Conservation (phyloP, 2,888 invertebrate genomes). For the Metellina segmentata region DNA sequence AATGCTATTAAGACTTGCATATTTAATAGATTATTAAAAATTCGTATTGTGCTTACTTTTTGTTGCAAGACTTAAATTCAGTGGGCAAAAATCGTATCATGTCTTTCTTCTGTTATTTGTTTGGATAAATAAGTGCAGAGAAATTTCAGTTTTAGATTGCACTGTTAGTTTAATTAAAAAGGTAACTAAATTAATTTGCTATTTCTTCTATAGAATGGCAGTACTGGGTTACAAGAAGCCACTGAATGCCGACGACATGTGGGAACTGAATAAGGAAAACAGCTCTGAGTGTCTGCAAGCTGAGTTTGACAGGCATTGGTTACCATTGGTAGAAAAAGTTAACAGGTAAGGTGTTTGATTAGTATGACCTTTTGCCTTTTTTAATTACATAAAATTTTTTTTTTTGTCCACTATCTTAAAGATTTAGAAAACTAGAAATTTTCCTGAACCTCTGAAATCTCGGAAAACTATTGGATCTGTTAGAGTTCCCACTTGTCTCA, state of each 20-base stretch:
- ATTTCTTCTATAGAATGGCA: constrained; percentile 79
- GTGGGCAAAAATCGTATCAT: too few species aligned
- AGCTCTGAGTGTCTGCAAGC: constrained; percentile 79
- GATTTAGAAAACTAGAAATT: background rate
- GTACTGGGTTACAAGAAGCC: constrained; percentile 81
- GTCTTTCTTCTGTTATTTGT: background rate
- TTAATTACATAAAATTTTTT: background rate
- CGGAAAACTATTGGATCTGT: too few species aligned
- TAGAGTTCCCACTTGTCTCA: too few species aligned
- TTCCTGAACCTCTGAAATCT: too few species aligned
- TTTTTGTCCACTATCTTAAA: background rate
- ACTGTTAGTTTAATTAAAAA: background rate
- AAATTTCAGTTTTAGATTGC: background rate
- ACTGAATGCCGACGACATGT: constrained; percentile 80
- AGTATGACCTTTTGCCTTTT: background rate
- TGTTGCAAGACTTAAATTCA: too few species aligned
- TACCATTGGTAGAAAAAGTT: constrained; percentile 60
- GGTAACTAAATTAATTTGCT: background rate
- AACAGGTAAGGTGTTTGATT: constrained; percentile 43
- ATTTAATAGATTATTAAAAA: too few species aligned
- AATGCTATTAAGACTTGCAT: too few species aligned
- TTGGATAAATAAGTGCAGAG: background rate
- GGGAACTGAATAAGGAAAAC: constrained; percentile 80
- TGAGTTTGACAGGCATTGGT: constrained; percentile 80
- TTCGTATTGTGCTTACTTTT: too few species aligned